Base-by-base conservation (phyloP, 1,140 invertebrate species). In the Anagrus nilaparvatae region DNA sequence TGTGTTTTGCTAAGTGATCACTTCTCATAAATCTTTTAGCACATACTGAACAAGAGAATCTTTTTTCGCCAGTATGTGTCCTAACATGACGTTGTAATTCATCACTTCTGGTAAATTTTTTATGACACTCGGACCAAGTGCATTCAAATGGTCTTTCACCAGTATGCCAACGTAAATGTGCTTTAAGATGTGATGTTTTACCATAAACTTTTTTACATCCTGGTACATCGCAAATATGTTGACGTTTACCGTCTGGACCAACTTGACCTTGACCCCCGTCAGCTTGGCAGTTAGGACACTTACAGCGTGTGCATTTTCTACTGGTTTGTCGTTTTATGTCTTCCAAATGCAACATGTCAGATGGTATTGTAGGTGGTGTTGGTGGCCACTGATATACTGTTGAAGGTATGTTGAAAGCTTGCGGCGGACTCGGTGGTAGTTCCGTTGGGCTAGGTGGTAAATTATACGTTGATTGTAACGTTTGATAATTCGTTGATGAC, bases 151-250 rank as follows among this genome's bases (percentile, higher is more conserved):
- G 79, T 18, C 84, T 64, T 54, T 89, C 85, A 1, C 85, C 86
- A 0, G 79, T 82, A 50, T 89, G 87, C 84, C 81, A 89, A 25
- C 87, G 72, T 0, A 91, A 61, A 65, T 92, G 88, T 0, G 87
- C 88, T 55, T 91, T 81, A 14, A 94, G 60, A 60, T 95, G 89
- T 0, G 87, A 92, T 0, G 89, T 92, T 59, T 94, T 94, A 0
- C 86, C 86, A 56, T 94, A 95, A 8, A 88, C 78, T 61, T 93
- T 92, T 40, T 79, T 81, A 64, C 92, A 96, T n/a, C 86, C 87
- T 4, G 83, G 77, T 19, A 91, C 79, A 63, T 95, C 88, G 61
- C 92, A 96, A 12, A 88, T 78, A 61, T 97, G 92, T 49, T 86
- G 80, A 41, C 81, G 75, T 52, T 84, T 83, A 2, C 80, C 55